Evolutionary conservation across 2,797 vertebrate genomes (phyloP), one percentile per base, ranked within the genome.

Genomic region (Pantherophis vulpinus): DNA sequence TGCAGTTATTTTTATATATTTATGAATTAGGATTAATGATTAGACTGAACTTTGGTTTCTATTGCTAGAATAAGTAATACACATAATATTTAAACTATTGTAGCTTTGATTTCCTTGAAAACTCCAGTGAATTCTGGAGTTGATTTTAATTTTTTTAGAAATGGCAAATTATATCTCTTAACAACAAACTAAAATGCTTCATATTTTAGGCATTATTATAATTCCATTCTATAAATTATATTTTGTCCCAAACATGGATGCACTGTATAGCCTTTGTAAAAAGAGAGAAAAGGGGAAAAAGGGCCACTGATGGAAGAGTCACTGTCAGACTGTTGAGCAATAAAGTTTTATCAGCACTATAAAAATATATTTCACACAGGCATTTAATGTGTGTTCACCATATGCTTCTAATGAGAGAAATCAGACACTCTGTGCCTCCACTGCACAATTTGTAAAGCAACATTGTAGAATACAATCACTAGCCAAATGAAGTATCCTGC

Each of bases 11-110:
- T 91, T 63, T 32, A 93, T 95, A 93, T 96, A 95, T 29, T 66
- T 88, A 92, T 89, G 94, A 94, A 95, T 95, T 94, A 95, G 86
- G 92, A 93, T 89, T 3, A 93, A 94, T 94, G 93, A 93, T 97
- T 93, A 88, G 27, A 94, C 5, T 66, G 11, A 42, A 58, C 92
- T 92, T 94, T 92, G 92, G 93, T 58, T 92, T 88, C 59, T 70
- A 55, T 54, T 70, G 83, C 29, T 91, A 74, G 59, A 93, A 59
- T 3, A 87, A 66, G 58, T 54, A 32, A 90, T 61, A 55, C n/a
- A 55, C 16, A 3, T 12, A 60, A 74, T n/a, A 55, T 83, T 61
- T 32, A 58, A 70, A 14, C 2, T 54, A 55, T 18, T 86, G 11
- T 63, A n/a, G 7, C 12, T 37, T 54, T 37, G 92, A 42, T 55